Evolutionary conservation across 2,888 invertebrate species (phyloP).

Genomic region (Ennomos erosarius): DNA sequence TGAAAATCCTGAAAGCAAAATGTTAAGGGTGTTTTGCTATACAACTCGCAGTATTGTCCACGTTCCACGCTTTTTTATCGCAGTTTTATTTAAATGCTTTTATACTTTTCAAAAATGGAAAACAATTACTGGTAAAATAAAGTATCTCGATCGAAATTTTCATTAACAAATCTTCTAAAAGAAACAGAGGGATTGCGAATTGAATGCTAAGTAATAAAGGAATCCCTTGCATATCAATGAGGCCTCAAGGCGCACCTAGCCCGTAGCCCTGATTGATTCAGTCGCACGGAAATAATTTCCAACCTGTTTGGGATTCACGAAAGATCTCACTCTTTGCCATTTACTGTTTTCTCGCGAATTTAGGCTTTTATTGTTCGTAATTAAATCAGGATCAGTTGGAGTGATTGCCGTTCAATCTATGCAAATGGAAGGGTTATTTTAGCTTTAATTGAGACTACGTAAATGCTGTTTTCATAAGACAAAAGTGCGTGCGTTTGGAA

Average conservation of each 20-base stretch:
- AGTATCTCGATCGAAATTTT: constrained; percentile 39
- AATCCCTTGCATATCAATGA: constrained; percentile 77
- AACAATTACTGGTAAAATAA: constrained; percentile 15
- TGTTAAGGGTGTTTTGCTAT: constrained; percentile 41
- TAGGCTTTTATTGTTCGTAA: constrained; percentile 61
- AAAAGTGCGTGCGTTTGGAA: not conserved
- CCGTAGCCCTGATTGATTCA: constrained; percentile 65
- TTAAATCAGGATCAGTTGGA: constrained; percentile 50
- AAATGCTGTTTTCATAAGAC: constrained; percentile 10
- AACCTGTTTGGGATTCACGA: constrained; percentile 65
- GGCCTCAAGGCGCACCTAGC: constrained; percentile 60
- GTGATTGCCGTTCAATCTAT: constrained; percentile 43
- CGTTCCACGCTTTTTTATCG: not conserved
- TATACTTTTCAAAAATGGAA: constrained; percentile 7
- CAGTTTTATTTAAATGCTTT: constrained; percentile 8
- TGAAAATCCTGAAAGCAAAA: constrained; percentile 66
- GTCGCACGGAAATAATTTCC: constrained; percentile 68
- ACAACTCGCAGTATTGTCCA: constrained; percentile 3
- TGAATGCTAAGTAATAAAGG: constrained; percentile 74
- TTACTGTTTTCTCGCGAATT: constrained; percentile 60
- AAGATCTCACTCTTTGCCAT: constrained; percentile 56
- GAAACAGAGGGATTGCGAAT: constrained; percentile 64
- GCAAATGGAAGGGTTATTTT: constrained; percentile 36
- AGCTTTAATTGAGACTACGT: constrained; percentile 20
- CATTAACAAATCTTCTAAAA: constrained; percentile 57